These are phyloP conservation scores for Corapipo altera DNA, from an alignment of 2,113 vertebrate genomes.

Conservation along the genomic window DNA sequence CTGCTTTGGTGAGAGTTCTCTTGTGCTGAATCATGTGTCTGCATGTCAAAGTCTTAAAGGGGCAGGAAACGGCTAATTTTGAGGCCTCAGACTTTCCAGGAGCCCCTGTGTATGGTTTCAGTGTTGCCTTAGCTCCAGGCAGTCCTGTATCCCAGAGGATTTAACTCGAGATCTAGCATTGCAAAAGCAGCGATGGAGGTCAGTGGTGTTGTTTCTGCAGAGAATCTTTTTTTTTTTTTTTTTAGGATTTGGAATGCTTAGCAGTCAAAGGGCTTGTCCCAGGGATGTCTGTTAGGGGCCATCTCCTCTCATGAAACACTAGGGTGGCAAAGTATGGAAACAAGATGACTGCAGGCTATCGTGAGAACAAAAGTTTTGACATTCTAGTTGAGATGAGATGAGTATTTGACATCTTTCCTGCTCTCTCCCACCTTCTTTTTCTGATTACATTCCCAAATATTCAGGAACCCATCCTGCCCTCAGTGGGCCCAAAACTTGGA, in stretches of 20 bases:
- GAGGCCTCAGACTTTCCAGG: background rate
- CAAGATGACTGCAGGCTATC: background rate
- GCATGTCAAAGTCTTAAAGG: background rate
- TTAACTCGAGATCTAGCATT: background rate
- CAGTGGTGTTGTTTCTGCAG: background rate
- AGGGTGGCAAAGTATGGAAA: background rate
- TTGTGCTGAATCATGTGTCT: background rate
- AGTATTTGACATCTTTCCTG: background rate
- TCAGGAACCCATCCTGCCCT: background rate
- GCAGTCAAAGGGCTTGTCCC: background rate
- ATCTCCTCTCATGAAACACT: background rate
- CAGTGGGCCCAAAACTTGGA: background rate
- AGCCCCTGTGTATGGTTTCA: background rate
- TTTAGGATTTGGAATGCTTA: background rate
- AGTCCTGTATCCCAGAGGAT: background rate
- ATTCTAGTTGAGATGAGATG: background rate
- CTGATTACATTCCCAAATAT: background rate
- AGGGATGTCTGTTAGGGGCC: background rate
- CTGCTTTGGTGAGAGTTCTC: background rate
- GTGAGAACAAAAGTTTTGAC: background rate
- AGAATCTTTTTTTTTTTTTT: background rate
- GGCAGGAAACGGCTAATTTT: background rate
- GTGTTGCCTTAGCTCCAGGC: background rate
- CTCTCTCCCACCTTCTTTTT: background rate
- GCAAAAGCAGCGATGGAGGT: background rate